phyloP scores from a whole-genome alignment of 1,140 invertebrate genomes.

The Stegodyphus mimosarum region DNA sequence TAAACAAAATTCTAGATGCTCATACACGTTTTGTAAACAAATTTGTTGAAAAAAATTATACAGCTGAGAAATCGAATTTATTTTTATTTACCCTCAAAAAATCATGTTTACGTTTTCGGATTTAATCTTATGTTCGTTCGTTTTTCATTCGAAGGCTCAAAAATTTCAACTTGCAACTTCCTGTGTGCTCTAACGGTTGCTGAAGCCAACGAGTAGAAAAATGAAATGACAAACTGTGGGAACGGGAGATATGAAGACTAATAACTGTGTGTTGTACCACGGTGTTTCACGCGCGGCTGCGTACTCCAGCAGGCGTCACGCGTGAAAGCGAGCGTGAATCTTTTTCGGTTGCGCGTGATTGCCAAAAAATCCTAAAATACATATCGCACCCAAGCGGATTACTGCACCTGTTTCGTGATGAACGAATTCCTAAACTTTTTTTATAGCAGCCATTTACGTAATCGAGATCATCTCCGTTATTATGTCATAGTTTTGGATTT shows the following conservation, averaged over 20 bases:
- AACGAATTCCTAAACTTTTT: background rate
- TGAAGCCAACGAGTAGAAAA: background rate
- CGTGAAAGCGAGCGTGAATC: constrained; percentile 35
- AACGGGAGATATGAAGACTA: constrained; percentile 31
- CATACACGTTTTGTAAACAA: no score
- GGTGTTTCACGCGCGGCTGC: constrained; percentile 41
- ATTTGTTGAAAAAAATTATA: no score
- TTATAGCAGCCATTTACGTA: no score
- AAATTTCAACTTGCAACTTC: background rate
- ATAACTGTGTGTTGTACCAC: constrained; percentile 29
- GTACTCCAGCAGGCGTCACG: constrained; percentile 17
- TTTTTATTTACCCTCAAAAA: no score
- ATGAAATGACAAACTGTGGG: background rate
- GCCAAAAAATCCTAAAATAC: constrained; percentile 41
- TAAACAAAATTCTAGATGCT: background rate
- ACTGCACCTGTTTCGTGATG: constrained; percentile 10
- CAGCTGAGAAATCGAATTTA: no score
- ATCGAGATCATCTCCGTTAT: background rate
- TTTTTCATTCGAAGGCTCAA: background rate
- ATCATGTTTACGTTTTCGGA: background rate
- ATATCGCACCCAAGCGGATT: constrained; percentile 11
- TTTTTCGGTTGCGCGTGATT: constrained; percentile 10
- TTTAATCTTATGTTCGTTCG: background rate
- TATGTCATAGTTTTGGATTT: background rate
- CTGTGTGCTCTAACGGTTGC: constrained; percentile 19